Evolutionary conservation across 2,113 vertebrate genomes (phyloP), one percentile per base, ranked within the genome.

Genomic region (Cyphomyrus discorhynchus): DNA sequence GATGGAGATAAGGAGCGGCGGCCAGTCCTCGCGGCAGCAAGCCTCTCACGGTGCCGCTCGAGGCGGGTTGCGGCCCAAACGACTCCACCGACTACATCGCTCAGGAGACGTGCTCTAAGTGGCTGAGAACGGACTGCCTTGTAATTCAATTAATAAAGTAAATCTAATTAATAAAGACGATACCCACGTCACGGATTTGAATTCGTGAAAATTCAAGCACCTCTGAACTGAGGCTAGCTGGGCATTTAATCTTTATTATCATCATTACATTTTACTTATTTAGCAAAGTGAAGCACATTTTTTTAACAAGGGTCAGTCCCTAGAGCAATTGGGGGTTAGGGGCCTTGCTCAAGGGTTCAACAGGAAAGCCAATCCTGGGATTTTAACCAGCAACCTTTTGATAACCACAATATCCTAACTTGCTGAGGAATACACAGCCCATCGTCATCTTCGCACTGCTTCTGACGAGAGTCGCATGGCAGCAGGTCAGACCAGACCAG

Each of bases 1-100:
- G 56, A 35, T 42, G 80, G 85, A 82, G 89, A 90, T 90, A 91
- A 91, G 88, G 82, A 50, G 19, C 87, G n/a, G 56, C 27, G 77
- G 46, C 52, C 15, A 11, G 84, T 66, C 39, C 62, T 87, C 45
- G 2, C 52, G 21, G 42, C 46, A 15, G 0, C 13, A 15, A 0
- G 49, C 52, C 52, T 19, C 17, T 85, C 49, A 49, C 49, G 82
- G 89, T 86, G 89, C 46, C 31, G 56, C 85, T 56, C 8, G 39
- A 86, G 53, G 47, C 27, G 11, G 80, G 46, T 90, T 42, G 39
- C 9, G 27, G 89, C 39, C 46, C 1, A 74, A 49, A 87, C 42
- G 45, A 58, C 5, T n/a, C 70, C 58, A 24, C 56, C 19, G 83
- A 15, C 47, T 45, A 42, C 50, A 10, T 52, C 9, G 31, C 31